A percentile compares a stretch with the other conserved stretches of the same genome.
phyloP scores from a whole-genome alignment of 2,797 vertebrate species.

The Phataginus tetradactyla region DNA sequence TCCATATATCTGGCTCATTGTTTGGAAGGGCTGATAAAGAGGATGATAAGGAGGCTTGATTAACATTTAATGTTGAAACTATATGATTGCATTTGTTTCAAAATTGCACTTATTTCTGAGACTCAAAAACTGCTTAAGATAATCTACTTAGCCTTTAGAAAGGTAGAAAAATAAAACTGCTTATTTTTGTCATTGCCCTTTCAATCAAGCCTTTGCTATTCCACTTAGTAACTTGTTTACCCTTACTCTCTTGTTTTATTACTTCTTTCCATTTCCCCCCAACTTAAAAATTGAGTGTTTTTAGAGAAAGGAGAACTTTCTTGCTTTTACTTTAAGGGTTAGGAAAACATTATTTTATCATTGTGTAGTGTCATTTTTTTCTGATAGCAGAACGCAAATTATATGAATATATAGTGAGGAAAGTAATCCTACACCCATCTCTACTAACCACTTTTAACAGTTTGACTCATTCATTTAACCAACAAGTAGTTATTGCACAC shows the following conservation, averaged over 20 bases:
- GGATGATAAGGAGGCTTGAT: neutral
- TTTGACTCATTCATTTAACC: neutral
- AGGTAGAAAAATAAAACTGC: neutral
- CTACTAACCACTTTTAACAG: neutral
- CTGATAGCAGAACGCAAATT: neutral
- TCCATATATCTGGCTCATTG: neutral
- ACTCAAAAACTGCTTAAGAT: slow-evolving; percentile 5
- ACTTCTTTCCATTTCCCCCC: neutral
- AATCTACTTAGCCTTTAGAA: neutral
- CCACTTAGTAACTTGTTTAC: neutral
- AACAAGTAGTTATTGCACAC: neutral
- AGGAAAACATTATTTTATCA: slow-evolving; percentile 9
- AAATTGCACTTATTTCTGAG: slow-evolving; percentile 11
- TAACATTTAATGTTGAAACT: neutral
- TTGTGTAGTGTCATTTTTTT: neutral
- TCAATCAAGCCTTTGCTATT: neutral
- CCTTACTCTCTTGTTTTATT: neutral
- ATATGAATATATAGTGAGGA: neutral
- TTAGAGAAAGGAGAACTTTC: neutral
- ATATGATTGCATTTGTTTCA: neutral
- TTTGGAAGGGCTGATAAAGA: slow-evolving; percentile 25
- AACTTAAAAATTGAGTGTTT: neutral
- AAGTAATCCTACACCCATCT: neutral
- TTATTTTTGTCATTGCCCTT: neutral
- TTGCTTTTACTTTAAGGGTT: neutral